These are phyloP conservation scores for Thunnus maccoyii DNA, from an alignment of 2,113 vertebrate species.

Conservation along the genomic window DNA sequence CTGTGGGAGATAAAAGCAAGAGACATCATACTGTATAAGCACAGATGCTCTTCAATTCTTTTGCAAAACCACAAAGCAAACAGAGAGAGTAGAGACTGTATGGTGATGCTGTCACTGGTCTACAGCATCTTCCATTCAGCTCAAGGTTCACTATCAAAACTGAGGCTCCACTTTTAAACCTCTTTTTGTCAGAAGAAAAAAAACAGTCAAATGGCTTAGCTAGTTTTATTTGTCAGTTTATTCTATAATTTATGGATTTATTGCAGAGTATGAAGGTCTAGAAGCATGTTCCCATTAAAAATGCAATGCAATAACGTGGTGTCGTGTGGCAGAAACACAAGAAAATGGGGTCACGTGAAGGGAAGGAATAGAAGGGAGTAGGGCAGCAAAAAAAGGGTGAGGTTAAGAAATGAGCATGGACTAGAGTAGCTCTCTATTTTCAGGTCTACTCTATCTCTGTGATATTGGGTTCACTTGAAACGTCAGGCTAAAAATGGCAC, in stretches of 20 bases:
- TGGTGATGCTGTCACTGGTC: constrained; percentile 4
- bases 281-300: constrained; percentile 71
- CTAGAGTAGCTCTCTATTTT: constrained; percentile 7
- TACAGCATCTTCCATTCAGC: constrained; percentile 22
- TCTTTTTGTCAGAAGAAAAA: constrained; percentile 22
- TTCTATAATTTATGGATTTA: constrained; percentile 75
- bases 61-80: constrained; percentile 41
- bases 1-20: not conserved
- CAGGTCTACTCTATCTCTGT: not conserved
- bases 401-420: not conserved
- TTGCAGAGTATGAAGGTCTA: constrained; percentile 60
- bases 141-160: constrained; percentile 28
- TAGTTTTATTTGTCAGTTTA: constrained; percentile 68
- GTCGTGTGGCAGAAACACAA: constrained; percentile 53
- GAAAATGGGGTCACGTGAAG: constrained; percentile 48
- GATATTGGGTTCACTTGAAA: not conserved
- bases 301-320: constrained; percentile 60
- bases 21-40: not conserved
- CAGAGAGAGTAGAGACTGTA: not conserved
- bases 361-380: constrained; percentile 20
- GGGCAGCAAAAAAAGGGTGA: constrained; percentile 3
- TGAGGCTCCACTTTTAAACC: constrained; percentile 20
- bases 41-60: constrained; percentile 18
- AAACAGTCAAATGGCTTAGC: constrained; percentile 44
- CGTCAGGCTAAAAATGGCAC: not conserved